Base-by-base conservation (phyloP, 2,113 vertebrate genomes). In the Aplodontia rufa region DNA sequence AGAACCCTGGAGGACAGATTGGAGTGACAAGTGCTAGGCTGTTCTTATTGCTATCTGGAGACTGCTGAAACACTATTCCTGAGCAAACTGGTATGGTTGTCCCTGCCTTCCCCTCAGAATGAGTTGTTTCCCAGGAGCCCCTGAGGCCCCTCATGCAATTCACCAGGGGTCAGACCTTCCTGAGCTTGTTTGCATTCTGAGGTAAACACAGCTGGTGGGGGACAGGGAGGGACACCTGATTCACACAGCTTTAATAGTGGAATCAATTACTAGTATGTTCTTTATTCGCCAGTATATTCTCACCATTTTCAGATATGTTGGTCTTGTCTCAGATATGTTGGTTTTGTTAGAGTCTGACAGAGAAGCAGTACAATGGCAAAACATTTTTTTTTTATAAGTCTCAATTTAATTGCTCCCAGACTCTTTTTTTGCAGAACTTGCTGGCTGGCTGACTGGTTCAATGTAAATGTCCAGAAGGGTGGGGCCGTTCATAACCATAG, bases 341-440 rank as follows among this genome's bases (percentile, higher is more conserved):
- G n/a, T 60, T 93, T 53, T 96, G 75, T 95, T 81, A 76, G 16
- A 95, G 55, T 76, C 58, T 64, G 51, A 96, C 58, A 86, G 81
- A 96, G 93, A 91, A 96, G 90, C 83, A 49, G 37, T 66, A 93
- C 30, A 84, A 96, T 60, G 45, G 82, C 72, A 87, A 90, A 84
- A 93, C 69, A 12, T 14, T 22, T 66, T 75, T 75, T 55, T 93
- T 51, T 49, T 83, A 32, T 92, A 92, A 90, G 30, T 94, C 53
- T 94, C 69, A 79, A 92, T 96, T 97, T 97, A 97, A 96, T 94
- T 97, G 92, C 32, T 96, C 91, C 93, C 97, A 97, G 96, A 90
- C n/a, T 45, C 22, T 51, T 75, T 76, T 76, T 58, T 47, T 47
- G 10, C 37, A 82, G 69, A 94, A 86, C 42, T 90, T 76, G 55